Evolutionary conservation across 2,113 vertebrate species (phyloP), one percentile per base, ranked within the genome.

Genomic region (Nanger granti): DNA sequence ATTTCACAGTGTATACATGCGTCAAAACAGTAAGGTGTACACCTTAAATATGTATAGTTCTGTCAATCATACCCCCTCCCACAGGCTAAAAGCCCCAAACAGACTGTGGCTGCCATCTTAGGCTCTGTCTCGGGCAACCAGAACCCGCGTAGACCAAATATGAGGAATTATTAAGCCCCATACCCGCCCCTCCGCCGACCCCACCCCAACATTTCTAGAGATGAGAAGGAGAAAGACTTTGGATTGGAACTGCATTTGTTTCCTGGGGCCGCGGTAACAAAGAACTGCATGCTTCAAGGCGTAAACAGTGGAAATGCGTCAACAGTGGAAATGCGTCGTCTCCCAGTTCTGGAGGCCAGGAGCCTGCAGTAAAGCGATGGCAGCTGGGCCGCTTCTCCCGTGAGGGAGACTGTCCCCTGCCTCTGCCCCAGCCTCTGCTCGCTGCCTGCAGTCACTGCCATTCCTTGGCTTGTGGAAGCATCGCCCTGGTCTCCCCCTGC

Each of bases 231-330:
- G 54, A n/a, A 64, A n/a, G 17, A 8, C 12, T 0, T 1, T 9
- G 47, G 44, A 29, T 18, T 12, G 66, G 24, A 31, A 2, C 52
- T 22, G 2, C 1, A 6, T 1, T 57, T 0, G 2, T 52, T 60
- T 89, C 55, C 22, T 20, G 87, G 29, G 44, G 18, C 15, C 4
- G 18, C 26, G 0, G 13, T 52, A 31, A 79, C 55, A 59, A 59
- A 17, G 18, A 13, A 54, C 22, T n/a, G n/a, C 12, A 8, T 3
- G 4, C 10, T 7, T 8, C 10, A n/a, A 24, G 37, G 13, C 4
- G 22, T 55, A 2, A n/a, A n/a, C n/a, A n/a, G n/a, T n/a, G n/a
- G n/a, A n/a, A n/a, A n/a, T n/a, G n/a, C n/a, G n/a, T n/a, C n/a
- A 37, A 44, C 29, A 59, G 2, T 22, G 31, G 44, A 44, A 20